Evolutionary conservation across 2,797 vertebrate species (phyloP), one percentile per base, ranked within the genome.

Genomic region (Pteropus rufus): DNA sequence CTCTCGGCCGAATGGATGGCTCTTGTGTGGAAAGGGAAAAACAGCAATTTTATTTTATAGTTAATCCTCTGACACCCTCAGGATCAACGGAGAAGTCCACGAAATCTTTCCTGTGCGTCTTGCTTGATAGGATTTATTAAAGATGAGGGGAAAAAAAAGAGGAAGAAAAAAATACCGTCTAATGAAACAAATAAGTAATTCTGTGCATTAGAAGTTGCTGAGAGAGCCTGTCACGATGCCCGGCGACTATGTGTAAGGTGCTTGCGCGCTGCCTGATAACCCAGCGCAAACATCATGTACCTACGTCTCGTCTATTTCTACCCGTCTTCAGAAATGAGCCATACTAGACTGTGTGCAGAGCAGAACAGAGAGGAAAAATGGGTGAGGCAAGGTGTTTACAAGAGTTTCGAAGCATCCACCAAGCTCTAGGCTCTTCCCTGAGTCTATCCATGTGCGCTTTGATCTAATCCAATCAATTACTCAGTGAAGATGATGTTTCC

Each of bases 1-100:
- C 89, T 97, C 98, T 97, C 96, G 52, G 76, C 87, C 94, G 97
- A 96, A 97, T 94, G 97, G 95, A 98, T 95, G 96, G 97, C 98
- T 98, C 98, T 98, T 96, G 88, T 96, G 97, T 96, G 98, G 93
- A 83, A 95, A 97, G 89, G 56, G 87, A 83, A 86, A 94, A 81
- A 95, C 12, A 93, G 67, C 97, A 88, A 41, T 92, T 95, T 96
- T 92, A 91, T 84, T 96, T 96, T 97, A 29, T 95, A 96, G 98
- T 98, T 98, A 98, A 98, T 98, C 96, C 76, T 91, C 72, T 54
- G 49, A 70, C 62, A 76, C 56, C 65, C 52, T 85, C 34, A 2
- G 77, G 69, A 85, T 39, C 83, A 85, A 81, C 75, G 92, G 72
- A 52, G 72, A 90, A 96, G 80, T 21, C 72, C 90, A 95, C 7